Percentiles rank a stretch among this genome's conserved stretches.
Evolutionary conservation across 2,113 vertebrate genomes (phyloP).

Genomic region (Chloropsis cyanopogon): DNA sequence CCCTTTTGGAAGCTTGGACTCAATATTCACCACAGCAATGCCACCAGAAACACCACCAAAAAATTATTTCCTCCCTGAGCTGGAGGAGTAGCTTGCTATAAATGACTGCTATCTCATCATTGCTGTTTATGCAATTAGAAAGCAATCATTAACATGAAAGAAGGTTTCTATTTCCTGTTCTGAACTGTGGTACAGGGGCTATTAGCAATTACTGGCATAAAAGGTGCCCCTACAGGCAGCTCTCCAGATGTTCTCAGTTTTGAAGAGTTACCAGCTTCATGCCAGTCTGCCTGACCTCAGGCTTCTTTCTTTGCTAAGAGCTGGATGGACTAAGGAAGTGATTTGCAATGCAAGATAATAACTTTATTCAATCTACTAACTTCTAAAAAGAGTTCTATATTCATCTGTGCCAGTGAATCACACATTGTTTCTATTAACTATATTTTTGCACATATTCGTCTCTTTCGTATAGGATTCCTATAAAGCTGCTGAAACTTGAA

Average conservation of each 20-base stretch:
- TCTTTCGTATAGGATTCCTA: not conserved
- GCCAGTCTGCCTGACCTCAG: not conserved
- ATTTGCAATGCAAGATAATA: slow-evolving; percentile 29
- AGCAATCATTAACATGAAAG: slow-evolving; percentile 27
- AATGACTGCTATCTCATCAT: not conserved
- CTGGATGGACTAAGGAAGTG: slow-evolving; percentile 3
- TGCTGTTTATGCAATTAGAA: slow-evolving; percentile 7
- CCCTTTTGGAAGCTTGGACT: not conserved
- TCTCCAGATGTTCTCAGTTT: not conserved
- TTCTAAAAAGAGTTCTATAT: slow-evolving; percentile 21
- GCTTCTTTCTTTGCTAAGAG: not conserved
- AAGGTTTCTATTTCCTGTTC: slow-evolving; percentile 44
- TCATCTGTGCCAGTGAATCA: not conserved
- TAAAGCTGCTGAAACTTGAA: not conserved
- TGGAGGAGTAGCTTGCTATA: not conserved
- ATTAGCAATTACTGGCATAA: slow-evolving; percentile 48
- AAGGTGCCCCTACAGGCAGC: not conserved
- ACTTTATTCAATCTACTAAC: slow-evolving; percentile 23
- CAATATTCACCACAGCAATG: not conserved
- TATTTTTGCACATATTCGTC: not conserved
- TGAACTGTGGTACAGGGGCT: not conserved
- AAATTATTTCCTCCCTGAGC: not conserved
- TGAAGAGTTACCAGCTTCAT: not conserved
- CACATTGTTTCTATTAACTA: slow-evolving; percentile 21
- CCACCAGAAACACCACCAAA: not conserved